Evolutionary conservation across 37 sponge, comb jelly and placozoan genomes (phyloP).

Genomic region (Halichondria panicea): DNA sequence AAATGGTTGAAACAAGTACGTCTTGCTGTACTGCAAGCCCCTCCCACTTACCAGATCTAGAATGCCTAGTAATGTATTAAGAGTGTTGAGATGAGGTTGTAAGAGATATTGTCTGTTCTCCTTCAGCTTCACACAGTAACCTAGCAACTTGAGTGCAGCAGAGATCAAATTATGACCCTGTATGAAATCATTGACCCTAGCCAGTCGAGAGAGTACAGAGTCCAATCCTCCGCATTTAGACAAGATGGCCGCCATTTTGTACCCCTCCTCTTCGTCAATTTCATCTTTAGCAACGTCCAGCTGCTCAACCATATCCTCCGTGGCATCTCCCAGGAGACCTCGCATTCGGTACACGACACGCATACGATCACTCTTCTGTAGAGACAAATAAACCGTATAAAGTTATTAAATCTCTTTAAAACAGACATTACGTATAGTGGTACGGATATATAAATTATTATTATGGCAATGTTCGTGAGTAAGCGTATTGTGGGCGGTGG

Average conservation of each 20-base stretch:
- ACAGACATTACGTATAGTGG: no score
- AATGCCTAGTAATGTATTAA: conserved; percentile 56
- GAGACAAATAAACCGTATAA: no score
- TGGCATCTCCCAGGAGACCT: conserved; percentile 94
- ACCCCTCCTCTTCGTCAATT: conserved; percentile 74
- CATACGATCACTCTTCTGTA: conserved; percentile 70
- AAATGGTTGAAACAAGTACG: neutral
- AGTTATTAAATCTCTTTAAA: no score
- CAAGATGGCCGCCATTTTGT: conserved; percentile 83
- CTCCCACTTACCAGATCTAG: conserved; percentile 53
- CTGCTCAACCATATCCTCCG: conserved; percentile 89
- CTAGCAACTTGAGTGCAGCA: conserved; percentile 78
- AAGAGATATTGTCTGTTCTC: conserved; percentile 73
- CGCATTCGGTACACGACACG: conserved; percentile 90
- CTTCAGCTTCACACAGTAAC: conserved; percentile 80
- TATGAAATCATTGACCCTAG: conserved; percentile 56
- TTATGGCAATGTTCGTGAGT: no score
- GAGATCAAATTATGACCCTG: conserved; percentile 70
- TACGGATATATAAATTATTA: no score
- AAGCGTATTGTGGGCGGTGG: no score
- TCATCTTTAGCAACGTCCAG: conserved; percentile 64
- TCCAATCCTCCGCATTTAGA: conserved; percentile 83
- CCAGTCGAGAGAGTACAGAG: conserved; percentile 68
- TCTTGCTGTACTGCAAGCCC: neutral
- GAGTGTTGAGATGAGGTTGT: conserved; percentile 71